Percentiles rank a stretch among this genome's conserved stretches.
phyloP scores from a whole-genome alignment of 2,113 vertebrate species.

The Pseudopodoces humilis region DNA sequence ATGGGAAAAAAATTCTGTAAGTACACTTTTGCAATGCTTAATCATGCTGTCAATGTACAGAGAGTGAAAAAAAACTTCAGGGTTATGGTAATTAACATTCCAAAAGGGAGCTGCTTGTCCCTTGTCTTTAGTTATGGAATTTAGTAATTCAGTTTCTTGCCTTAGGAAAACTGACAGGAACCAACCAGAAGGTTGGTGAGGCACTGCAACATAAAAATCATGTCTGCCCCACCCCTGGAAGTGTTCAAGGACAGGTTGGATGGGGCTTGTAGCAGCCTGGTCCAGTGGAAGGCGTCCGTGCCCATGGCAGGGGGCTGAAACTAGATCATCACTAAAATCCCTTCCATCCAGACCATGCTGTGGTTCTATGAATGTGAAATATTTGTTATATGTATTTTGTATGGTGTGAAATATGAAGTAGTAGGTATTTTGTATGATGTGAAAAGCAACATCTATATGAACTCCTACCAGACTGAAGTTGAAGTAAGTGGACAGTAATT shows the following conservation, averaged over 20 bases:
- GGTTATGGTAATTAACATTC: not conserved
- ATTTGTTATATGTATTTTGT: not conserved
- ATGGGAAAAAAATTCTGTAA: not conserved
- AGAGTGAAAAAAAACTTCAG: not conserved
- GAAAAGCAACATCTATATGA: not conserved
- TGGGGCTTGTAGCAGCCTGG: not conserved
- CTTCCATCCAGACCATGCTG: not conserved
- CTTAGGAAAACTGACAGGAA: not conserved
- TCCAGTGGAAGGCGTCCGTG: not conserved
- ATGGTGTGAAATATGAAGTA: not conserved
- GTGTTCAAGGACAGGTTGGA: fast-evolving
- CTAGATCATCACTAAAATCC: too few species aligned
- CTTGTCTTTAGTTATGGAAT: not conserved
- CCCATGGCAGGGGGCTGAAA: not conserved
- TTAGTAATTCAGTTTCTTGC: not conserved
- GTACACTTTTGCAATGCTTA: not conserved
- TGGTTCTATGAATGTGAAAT: not conserved
- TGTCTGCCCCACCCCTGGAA: not conserved
- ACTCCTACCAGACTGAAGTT: not conserved
- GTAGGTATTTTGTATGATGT: not conserved
- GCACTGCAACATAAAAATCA: not conserved
- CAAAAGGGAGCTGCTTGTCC: not conserved
- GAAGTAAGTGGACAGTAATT: not conserved
- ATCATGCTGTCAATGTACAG: not conserved
- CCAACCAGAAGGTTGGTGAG: not conserved